Evolutionary conservation across 2,797 vertebrate genomes (phyloP).

Genomic region (Macroramphosus scolopax): DNA sequence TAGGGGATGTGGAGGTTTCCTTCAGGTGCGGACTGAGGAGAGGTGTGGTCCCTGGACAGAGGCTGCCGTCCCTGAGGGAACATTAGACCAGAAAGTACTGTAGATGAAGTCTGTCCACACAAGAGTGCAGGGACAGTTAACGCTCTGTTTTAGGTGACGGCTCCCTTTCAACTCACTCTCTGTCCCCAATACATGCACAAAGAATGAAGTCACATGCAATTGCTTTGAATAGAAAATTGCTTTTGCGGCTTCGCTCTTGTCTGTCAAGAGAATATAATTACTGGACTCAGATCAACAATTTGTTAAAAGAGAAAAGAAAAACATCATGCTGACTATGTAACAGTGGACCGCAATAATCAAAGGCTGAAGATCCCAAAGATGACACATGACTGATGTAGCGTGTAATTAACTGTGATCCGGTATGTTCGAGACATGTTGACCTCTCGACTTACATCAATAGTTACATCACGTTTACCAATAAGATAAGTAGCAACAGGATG

Average conservation of each 20-base stretch:
- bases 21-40: slow-evolving; percentile 59
- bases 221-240: slow-evolving; percentile 63
- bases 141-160: too few species aligned
- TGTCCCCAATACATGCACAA: slow-evolving; percentile 14
- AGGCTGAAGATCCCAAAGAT: too few species aligned
- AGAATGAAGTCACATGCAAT: slow-evolving; percentile 24
- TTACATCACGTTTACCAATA: too few species aligned
- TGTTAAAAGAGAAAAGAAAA: slow-evolving; percentile 9
- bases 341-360: too few species aligned
- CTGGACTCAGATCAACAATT: too few species aligned
- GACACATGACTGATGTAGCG: too few species aligned
- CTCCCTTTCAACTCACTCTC: slow-evolving; percentile 30
- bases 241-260: slow-evolving; percentile 70
- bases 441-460: too few species aligned
- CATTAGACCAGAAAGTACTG: slow-evolving; percentile 19
- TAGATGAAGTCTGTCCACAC: slow-evolving; percentile 23
- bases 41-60: slow-evolving; percentile 48
- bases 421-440: too few species aligned
- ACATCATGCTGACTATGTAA: too few species aligned
- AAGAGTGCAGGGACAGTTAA: slow-evolving; percentile 16
- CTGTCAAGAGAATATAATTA: too few species aligned
- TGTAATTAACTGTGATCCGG: too few species aligned
- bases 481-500: too few species aligned
- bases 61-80: slow-evolving; percentile 76
- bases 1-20: slow-evolving; percentile 81